Conservation (phyloP, 2,888 invertebrate genomes). For the Tuta absoluta region DNA sequence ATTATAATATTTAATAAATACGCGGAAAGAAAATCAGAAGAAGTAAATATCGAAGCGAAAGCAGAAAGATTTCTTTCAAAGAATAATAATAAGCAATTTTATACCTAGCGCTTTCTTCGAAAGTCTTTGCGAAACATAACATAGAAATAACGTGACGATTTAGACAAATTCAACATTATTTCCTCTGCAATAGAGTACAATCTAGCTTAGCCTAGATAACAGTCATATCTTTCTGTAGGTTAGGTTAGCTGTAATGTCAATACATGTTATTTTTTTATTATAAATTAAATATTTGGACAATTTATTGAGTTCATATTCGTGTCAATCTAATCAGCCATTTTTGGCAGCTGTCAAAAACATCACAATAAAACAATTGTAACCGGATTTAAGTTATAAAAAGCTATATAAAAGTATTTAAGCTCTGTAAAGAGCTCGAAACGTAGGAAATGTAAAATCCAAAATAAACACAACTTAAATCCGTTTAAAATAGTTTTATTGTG, state of each 20-base stretch:
- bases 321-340: too few relatives aligned
- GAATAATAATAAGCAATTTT: slow-evolving; percentile 18
- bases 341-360: too few relatives aligned
- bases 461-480: too few relatives aligned
- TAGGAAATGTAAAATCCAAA: too few relatives aligned
- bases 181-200: background rate
- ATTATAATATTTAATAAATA: background rate
- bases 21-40: background rate
- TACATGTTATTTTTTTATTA: too few relatives aligned
- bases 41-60: slow-evolving; percentile 16
- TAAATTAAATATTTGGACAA: too few relatives aligned
- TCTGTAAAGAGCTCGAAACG: too few relatives aligned
- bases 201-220: slow-evolving; percentile 13
- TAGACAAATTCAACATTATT: slow-evolving; percentile 7
- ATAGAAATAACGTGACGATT: background rate
- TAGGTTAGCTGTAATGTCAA: background rate
- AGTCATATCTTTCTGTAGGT: background rate
- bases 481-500: too few relatives aligned
- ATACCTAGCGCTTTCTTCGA: slow-evolving; percentile 20
- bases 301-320: too few relatives aligned
- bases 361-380: too few relatives aligned
- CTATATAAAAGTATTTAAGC: too few relatives aligned
- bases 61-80: slow-evolving; percentile 1
- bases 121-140: slow-evolving; percentile 18
- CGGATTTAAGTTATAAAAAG: too few relatives aligned